These are phyloP conservation scores for Clarias magur DNA, from an alignment of 2,113 vertebrate species.

Conservation along the genomic window DNA sequence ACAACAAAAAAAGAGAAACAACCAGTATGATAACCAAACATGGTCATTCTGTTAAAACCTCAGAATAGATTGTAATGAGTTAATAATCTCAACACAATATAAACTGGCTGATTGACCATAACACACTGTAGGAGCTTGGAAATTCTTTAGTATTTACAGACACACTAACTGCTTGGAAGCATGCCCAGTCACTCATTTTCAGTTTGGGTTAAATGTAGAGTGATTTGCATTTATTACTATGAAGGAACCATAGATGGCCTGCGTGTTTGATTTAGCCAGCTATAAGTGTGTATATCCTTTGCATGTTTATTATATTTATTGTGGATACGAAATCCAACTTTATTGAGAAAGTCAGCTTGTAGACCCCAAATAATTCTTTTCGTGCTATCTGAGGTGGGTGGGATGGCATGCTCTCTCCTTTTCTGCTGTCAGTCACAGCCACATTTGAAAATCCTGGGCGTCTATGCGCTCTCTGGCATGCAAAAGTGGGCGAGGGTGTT, in stretches of 20 bases:
- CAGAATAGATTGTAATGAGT: neutral
- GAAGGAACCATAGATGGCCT: neutral
- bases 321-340: neutral
- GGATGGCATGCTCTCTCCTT: no score
- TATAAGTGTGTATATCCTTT: neutral
- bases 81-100: neutral
- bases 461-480: no score
- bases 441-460: no score
- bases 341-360: neutral
- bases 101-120: neutral
- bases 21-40: neutral
- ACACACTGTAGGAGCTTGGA: neutral
- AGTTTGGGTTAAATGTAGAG: neutral
- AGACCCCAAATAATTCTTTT: no score
- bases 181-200: neutral
- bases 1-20: neutral
- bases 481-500: no score
- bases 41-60: neutral
- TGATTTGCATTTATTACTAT: neutral
- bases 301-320: neutral
- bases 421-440: no score
- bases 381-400: no score
- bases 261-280: neutral
- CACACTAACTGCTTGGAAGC: neutral
- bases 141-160: neutral